These are phyloP conservation scores for Cliona cf. orientalis DNA, from an alignment of 37 sponge, comb jelly and placozoan species.

Conservation along the genomic window DNA sequence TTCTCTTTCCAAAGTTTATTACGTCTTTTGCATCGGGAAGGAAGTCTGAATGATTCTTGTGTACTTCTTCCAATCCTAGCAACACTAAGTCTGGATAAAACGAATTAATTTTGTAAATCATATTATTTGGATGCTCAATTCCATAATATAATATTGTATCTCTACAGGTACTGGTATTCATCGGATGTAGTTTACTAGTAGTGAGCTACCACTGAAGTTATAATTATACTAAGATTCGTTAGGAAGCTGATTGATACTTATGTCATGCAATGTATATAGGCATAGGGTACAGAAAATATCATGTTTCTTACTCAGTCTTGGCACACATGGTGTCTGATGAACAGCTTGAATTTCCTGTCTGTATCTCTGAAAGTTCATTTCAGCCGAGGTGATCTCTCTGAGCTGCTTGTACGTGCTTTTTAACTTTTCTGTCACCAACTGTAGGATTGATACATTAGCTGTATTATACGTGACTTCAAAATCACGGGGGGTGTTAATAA, in stretches of 20 bases:
- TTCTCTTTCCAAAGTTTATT: conserved; percentile 63
- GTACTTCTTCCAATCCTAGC: conserved; percentile 32
- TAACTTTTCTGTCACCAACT: conserved; percentile 53
- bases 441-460: background rate
- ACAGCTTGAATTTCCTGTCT: conserved; percentile 40
- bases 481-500: too few species aligned
- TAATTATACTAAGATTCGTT: background rate
- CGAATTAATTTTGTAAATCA: background rate
- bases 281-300: background rate
- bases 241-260: too few species aligned
- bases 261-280: too few species aligned
- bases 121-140: background rate
- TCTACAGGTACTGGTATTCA: background rate
- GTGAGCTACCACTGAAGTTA: background rate
- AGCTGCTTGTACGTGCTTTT: conserved; percentile 27
- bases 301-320: conserved; percentile 39
- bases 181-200: background rate
- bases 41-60: conserved; percentile 23
- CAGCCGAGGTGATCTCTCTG: conserved; percentile 44
- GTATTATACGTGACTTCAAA: too few species aligned
- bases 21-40: conserved; percentile 35
- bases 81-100: conserved; percentile 36
- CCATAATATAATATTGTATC: background rate
- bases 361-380: conserved; percentile 52
- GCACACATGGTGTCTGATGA: conserved; percentile 55